Evolutionary conservation across 2,888 invertebrate species (phyloP), one percentile per base, ranked within the genome.

Genomic region (Heliothis peltigera): DNA sequence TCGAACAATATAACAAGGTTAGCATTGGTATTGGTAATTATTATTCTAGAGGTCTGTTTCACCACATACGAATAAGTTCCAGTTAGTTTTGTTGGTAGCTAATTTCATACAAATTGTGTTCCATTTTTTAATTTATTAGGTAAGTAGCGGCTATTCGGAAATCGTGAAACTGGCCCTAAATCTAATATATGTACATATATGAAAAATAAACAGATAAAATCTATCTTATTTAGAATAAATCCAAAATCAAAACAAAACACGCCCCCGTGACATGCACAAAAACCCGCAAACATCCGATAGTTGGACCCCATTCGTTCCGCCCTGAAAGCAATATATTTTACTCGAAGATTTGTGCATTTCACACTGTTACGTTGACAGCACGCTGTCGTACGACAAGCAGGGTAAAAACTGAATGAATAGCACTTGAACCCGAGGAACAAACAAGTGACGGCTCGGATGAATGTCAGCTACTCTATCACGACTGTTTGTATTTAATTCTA

Each of bases 281-380:
- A 70, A 10, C 21, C 48, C 60, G 44, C 61, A 22, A 58, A 58
- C 69, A 69, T 64, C 44, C 60, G 53, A 75, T 75, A 61, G 70
- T 47, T 57, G 55, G 61, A 42, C 44, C 56, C 60, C 75, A 65
- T 74, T 55, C 59, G 53, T 73, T 72, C 58, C 47, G 54, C 49
- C 75, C 63, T 63, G 54, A 64, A 70, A 58, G 78, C 74, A 80
- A 78, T 78, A 62, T 64, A 74, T 80, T 74, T 66, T 59, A 52
- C 64, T 68, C 61, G 60, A 70, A 77, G 79, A 80, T 78, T 80
- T 78, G 81, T 75, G 79, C 66, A 75, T 77, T 80, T 74, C 74
- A 73, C 66, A 66, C 61, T 58, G 75, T 65, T 51, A 46, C 46
- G 58, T 56, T 74, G 79, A 75, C 79, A 80, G 62, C 44, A 42